A percentile compares a stretch with the other conserved stretches of the same genome.
These are phyloP conservation scores for Diarsia mendica DNA, from an alignment of 2,888 invertebrate genomes.

Conservation along the genomic window DNA sequence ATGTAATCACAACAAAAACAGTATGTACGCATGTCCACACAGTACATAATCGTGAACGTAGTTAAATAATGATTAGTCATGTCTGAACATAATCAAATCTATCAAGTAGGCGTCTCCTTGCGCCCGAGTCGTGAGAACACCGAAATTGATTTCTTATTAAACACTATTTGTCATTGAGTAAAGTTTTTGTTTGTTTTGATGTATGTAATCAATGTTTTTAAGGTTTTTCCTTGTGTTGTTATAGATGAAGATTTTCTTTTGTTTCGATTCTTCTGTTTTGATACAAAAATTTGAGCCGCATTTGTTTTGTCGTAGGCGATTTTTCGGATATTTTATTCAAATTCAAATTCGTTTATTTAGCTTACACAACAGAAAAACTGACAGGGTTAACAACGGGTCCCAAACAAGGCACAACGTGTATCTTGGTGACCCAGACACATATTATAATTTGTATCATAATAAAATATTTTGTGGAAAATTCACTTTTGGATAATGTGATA, in stretches of 20 bases:
- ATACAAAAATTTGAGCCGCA: not conserved
- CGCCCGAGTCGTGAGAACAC: constrained; percentile 70
- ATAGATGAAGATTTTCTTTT: constrained; percentile 3
- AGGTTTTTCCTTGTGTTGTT: constrained; percentile 37
- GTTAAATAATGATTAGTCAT: constrained; percentile 62
- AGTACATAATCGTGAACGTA: constrained; percentile 56
- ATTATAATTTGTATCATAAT: too few species aligned
- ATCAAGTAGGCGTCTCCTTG: constrained; percentile 65
- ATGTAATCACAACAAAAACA: constrained; percentile 51
- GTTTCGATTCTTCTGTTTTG: not conserved
- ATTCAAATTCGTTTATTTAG: too few species aligned
- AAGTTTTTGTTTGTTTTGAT: constrained; percentile 59
- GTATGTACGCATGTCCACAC: constrained; percentile 38
- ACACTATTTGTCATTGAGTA: constrained; percentile 62
- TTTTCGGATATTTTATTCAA: not conserved
- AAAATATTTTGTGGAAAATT: too few species aligned
- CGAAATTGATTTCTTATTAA: constrained; percentile 76
- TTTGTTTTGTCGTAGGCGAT: not conserved
- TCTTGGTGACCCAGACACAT: too few species aligned
- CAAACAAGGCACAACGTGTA: too few species aligned
- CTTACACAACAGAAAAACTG: too few species aligned
- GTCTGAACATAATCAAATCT: constrained; percentile 58
- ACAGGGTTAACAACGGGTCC: too few species aligned
- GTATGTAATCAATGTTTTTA: constrained; percentile 32
- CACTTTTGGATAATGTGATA: too few species aligned